Evolutionary conservation across 2,797 vertebrate genomes (phyloP), one percentile per base, ranked within the genome.

Genomic region (Poecile montanus): DNA sequence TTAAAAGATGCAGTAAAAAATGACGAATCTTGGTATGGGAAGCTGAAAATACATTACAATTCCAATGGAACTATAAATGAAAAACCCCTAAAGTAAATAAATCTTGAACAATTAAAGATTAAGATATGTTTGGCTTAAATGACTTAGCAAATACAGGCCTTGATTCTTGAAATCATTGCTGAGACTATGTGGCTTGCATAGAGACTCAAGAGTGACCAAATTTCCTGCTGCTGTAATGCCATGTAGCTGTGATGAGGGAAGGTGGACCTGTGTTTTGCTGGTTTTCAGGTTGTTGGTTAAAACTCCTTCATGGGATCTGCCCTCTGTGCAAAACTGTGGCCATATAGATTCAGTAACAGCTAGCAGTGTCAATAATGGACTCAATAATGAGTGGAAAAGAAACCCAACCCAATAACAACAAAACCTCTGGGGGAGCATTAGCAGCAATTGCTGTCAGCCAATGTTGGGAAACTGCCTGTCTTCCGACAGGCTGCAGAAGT

Each of bases 1-100:
- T 98, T 97, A 98, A 98, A 98, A 98, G 94, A 96, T 2, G 91
- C 97, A 93, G 84, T 98, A 98, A 98, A 98, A 98, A 98, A 98
- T 97, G 98, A 98, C 97, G 94, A 94, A 97, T 96, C 95, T 97
- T 44, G 25, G 85, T 91, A 90, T 67, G 65, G 80, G 96, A 88
- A 95, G 79, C 94, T 79, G 96, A 97, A 97, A 98, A 98, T 96
- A 97, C 97, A 98, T 98, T 98, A 97, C 97, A 97, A 97, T 98
- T 95, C 96, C 93, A 89, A 98, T 98, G 88, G 65, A 98, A 97
- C 97, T 97, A 98, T 98, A 98, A 98, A 98, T 98, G 96, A 97
- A 97, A 96, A 91, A 27, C 27, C 77, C 47, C 95, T 97, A 97
- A 98, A 98, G 98, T 98, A 97, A 98, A 98, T 98, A 98, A 98